Evolutionary conservation across 2,113 vertebrate genomes (phyloP).

Genomic region (Heliornis fulica): DNA sequence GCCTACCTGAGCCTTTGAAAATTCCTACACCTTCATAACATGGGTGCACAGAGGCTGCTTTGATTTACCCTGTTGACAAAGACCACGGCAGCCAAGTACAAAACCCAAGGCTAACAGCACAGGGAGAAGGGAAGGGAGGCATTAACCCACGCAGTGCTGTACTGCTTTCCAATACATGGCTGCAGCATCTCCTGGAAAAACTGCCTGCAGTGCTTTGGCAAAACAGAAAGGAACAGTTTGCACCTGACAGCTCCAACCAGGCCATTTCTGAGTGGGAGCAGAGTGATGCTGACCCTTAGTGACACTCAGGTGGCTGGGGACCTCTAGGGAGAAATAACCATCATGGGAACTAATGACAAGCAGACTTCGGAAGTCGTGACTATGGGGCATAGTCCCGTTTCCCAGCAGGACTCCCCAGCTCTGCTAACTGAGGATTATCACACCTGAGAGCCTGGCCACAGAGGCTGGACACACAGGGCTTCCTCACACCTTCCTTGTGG

Average conservation of each 20-base stretch:
- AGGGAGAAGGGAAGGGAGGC: not conserved
- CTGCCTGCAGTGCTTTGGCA: rapidly evolving
- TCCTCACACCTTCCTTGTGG: not conserved
- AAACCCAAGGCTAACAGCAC: not conserved
- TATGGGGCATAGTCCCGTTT: not conserved
- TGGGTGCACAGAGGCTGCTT: not conserved
- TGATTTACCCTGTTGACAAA: not conserved
- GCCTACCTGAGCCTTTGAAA: not conserved
- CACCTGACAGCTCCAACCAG: not conserved
- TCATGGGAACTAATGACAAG: not conserved
- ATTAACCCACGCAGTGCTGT: not conserved
- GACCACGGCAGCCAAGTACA: not conserved
- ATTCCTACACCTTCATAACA: not conserved
- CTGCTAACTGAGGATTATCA: not conserved
- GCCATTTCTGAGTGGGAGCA: not conserved
- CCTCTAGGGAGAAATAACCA: not conserved
- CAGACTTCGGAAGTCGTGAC: not conserved
- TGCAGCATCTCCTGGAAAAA: not conserved
- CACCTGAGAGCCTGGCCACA: not conserved
- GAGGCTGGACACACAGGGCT: not conserved
- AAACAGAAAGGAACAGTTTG: not conserved
- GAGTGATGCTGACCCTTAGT: not conserved
- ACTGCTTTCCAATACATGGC: rapidly evolving
- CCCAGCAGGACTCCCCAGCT: not conserved
- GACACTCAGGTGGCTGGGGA: not conserved